Conservation (phyloP, 2,797 vertebrate species). For the Rhinogobio ventralis region DNA sequence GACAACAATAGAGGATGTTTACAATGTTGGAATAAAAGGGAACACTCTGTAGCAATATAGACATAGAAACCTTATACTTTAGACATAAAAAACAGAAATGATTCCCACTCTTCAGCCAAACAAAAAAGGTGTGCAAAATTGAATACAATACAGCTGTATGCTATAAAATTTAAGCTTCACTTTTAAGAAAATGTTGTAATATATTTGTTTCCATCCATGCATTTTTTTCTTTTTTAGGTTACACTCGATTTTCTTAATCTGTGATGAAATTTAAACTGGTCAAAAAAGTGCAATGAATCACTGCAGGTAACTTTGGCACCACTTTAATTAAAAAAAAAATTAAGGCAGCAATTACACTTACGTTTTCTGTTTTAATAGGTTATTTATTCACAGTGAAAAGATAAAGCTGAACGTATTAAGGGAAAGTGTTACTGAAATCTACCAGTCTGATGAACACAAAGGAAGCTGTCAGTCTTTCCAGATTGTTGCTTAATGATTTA, state of each 20-base stretch:
- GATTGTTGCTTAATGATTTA: background rate
- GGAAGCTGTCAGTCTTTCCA: background rate
- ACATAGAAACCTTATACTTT: slow-evolving; percentile 11
- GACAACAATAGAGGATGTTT: slow-evolving; percentile 20
- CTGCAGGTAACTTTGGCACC: slow-evolving; percentile 35
- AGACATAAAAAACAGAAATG: background rate
- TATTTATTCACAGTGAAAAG: slow-evolving; percentile 23
- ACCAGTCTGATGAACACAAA: slow-evolving; percentile 7
- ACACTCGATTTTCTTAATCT: background rate
- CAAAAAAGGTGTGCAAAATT: background rate
- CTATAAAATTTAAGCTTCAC: background rate
- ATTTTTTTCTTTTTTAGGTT: background rate
- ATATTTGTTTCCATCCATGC: background rate
- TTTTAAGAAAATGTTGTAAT: background rate
- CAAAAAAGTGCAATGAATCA: slow-evolving; percentile 30
- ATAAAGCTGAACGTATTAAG: background rate
- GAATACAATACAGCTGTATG: background rate
- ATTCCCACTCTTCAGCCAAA: background rate
- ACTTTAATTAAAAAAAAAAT: background rate
- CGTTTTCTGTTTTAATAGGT: background rate
- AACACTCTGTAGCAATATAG: slow-evolving; percentile 3
- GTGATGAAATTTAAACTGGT: background rate
- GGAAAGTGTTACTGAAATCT: background rate
- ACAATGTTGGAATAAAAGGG: slow-evolving; percentile 12
- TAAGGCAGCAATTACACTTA: slow-evolving; percentile 2